These are phyloP conservation scores for Choreutis nemorana DNA, from an alignment of 2,888 invertebrate genomes.

Conservation along the genomic window DNA sequence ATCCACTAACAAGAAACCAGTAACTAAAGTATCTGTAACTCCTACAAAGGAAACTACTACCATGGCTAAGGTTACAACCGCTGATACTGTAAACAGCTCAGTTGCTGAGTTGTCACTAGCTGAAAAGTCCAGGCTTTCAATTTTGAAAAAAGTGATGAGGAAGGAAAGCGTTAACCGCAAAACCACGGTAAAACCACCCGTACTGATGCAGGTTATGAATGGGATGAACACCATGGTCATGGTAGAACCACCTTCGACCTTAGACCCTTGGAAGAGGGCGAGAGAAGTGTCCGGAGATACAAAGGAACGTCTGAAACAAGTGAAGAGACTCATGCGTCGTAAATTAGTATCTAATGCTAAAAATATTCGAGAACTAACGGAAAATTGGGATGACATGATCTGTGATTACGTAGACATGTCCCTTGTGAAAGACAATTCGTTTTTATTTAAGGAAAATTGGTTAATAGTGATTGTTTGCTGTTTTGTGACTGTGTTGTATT, in stretches of 20 bases:
- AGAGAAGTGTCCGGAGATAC: constrained; percentile 25
- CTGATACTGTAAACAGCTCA: constrained; percentile 1
- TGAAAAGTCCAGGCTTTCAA: constrained; percentile 43
- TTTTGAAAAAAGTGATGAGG: constrained; percentile 36
- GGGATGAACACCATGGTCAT: constrained; percentile 35
- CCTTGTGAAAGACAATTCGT: constrained; percentile 1
- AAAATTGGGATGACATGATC: constrained; percentile 45
- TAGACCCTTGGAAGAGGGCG: constrained; percentile 22
- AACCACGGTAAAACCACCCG: constrained; percentile 40
- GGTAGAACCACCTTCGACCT: constrained; percentile 29
- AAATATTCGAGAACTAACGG: constrained; percentile 38
- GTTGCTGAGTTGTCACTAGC: constrained; percentile 26
- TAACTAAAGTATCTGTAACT: too few species aligned
- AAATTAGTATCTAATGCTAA: constrained; percentile 35
- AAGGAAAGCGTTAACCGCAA: constrained; percentile 26
- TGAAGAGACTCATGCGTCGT: constrained; percentile 39
- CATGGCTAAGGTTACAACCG: too few species aligned
- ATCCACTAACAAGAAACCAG: too few species aligned
- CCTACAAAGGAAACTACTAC: constrained; percentile 2
- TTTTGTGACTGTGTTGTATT: too few species aligned
- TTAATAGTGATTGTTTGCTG: too few species aligned
- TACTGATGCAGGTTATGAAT: constrained; percentile 37
- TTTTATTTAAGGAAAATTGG: too few species aligned
- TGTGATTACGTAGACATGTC: constrained; percentile 48
- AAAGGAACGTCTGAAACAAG: constrained; percentile 25